Conservation (phyloP, 2,888 invertebrate species). For the Leucophenga montana region DNA sequence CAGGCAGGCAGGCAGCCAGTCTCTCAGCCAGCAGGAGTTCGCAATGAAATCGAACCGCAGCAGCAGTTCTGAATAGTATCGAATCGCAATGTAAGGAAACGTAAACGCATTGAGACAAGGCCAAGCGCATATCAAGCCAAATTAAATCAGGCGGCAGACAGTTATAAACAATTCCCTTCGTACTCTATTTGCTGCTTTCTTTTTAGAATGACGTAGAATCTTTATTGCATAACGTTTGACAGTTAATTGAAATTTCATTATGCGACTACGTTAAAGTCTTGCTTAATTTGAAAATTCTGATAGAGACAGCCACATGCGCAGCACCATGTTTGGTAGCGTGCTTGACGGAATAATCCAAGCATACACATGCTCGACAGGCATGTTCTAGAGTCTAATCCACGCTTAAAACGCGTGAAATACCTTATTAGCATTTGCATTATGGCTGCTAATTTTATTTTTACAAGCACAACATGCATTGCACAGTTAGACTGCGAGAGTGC, state of each 20-base stretch:
- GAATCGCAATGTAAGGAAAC: background rate
- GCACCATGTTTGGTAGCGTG: no score
- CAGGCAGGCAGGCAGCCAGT: conserved; percentile 38
- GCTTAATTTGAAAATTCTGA: no score
- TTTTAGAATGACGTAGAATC: background rate
- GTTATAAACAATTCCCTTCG: conserved; percentile 48
- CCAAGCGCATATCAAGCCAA: conserved; percentile 43
- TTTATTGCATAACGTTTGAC: conserved; percentile 12
- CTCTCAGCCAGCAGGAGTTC: background rate
- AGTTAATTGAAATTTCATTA: conserved; percentile 8
- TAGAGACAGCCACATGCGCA: no score
- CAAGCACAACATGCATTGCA: no score
- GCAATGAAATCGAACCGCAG: conserved; percentile 5
- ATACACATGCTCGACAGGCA: no score
- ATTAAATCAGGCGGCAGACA: conserved; percentile 46
- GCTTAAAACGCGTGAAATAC: no score
- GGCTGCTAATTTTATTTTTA: no score
- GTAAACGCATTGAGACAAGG: conserved; percentile 38
- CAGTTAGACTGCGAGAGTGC: no score
- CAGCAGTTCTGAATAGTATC: background rate
- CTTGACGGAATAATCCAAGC: no score
- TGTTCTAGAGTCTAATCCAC: no score
- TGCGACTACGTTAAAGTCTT: no score
- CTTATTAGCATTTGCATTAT: no score
- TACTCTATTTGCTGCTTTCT: conserved; percentile 25